phyloP scores from a whole-genome alignment of 2,888 invertebrate genomes.

The Ceramica pisi region DNA sequence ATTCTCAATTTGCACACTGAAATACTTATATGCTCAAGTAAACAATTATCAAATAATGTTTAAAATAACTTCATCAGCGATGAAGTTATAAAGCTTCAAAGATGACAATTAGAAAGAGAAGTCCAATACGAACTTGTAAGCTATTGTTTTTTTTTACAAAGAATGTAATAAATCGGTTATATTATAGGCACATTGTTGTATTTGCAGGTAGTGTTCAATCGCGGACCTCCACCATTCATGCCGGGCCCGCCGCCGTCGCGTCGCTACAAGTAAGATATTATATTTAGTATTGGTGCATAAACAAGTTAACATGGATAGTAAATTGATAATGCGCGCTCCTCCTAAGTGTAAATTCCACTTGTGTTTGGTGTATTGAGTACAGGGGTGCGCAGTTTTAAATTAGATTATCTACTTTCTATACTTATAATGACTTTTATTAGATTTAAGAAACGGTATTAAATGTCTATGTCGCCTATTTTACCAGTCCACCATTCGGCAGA shows the following conservation, averaged over 20 bases:
- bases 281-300: neutral
- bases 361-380: neutral
- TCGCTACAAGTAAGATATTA: conserved; percentile 72
- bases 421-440: neutral
- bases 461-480: conserved; percentile 21
- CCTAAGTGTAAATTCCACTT: neutral
- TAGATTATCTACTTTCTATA: neutral
- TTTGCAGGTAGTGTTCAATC: conserved; percentile 78
- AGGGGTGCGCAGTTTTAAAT: neutral
- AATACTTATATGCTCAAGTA: too few relatives aligned
- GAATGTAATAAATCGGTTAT: neutral
- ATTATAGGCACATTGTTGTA: neutral
- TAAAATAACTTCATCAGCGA: too few relatives aligned
- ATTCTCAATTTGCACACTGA: too few relatives aligned
- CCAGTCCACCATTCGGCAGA: conserved; percentile 78
- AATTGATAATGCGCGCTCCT: neutral
- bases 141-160: too few relatives aligned
- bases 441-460: neutral
- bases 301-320: neutral
- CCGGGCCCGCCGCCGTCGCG: conserved; percentile 77
- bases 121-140: too few relatives aligned
- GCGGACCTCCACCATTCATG: conserved; percentile 79
- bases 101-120: too few relatives aligned
- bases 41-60: too few relatives aligned
- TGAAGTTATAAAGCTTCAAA: too few relatives aligned